phyloP scores from a whole-genome alignment of 2,888 invertebrate genomes.

The Choreutis nemorana region DNA sequence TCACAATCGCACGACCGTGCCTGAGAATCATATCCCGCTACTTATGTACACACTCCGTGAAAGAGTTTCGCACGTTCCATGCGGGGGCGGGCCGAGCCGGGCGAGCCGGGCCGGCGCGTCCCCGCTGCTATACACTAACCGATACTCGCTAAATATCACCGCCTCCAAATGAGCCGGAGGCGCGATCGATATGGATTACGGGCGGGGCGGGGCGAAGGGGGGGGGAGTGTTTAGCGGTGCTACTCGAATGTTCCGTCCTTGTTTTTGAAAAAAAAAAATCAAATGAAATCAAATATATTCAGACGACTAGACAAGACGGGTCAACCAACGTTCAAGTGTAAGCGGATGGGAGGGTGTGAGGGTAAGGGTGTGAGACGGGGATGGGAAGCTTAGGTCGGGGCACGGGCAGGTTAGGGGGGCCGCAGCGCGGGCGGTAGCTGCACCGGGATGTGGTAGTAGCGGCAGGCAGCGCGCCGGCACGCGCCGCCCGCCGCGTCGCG shows the following conservation, averaged over 20 bases:
- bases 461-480: conserved; percentile 93
- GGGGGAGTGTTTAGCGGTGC: conserved; percentile 13
- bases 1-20: conserved; percentile 66
- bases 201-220: conserved; percentile 29
- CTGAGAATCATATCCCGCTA: conserved; percentile 63
- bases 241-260: no score
- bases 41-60: conserved; percentile 61
- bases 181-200: conserved; percentile 44
- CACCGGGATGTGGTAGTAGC: conserved; percentile 97
- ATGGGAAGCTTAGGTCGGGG: conserved; percentile 17
- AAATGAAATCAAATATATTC: no score
- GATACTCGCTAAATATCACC: conserved; percentile 43
- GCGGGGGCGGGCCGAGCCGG: conserved; percentile 20
- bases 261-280: no score
- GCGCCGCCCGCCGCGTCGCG: conserved; percentile 94
- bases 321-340: conserved; percentile 6
- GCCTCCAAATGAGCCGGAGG: conserved; percentile 48
- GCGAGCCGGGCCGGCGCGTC: conserved; percentile 15
- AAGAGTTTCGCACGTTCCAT: conserved; percentile 27
- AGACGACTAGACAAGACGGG: conserved; percentile 1
- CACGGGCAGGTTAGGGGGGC: conserved; percentile 47
- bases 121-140: conserved; percentile 35
- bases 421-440: conserved; percentile 81
- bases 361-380: conserved; percentile 13
- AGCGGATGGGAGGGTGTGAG: conserved; percentile 10